These are phyloP conservation scores for Nothoprocta pentlandii DNA, from an alignment of 2,113 vertebrate species.

Conservation along the genomic window DNA sequence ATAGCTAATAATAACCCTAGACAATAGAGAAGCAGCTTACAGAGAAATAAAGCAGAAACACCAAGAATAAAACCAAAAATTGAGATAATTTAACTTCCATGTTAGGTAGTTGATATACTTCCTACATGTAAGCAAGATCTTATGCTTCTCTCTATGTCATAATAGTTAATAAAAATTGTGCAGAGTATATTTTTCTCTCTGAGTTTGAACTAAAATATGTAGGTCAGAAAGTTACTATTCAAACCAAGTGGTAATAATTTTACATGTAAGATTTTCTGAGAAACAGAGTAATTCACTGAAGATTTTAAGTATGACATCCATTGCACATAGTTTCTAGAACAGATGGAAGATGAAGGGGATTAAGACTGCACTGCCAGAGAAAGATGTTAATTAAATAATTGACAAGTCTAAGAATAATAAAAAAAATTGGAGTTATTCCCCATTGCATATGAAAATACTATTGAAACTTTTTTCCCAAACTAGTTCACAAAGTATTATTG, in stretches of 20 bases:
- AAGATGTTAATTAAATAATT: background rate
- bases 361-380: background rate
- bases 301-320: background rate
- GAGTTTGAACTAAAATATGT: background rate
- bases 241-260: background rate
- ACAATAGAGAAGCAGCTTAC: background rate
- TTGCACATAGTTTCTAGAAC: background rate
- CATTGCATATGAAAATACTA: background rate
- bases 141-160: background rate
- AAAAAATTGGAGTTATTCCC: background rate
- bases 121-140: background rate
- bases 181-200: accelerated
- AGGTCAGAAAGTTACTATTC: background rate
- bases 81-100: background rate
- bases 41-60: background rate
- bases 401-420: constrained; percentile 10
- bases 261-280: background rate
- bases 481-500: background rate
- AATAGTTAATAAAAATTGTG: background rate
- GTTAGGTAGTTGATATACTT: background rate
- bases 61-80: background rate
- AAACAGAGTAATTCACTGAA: background rate
- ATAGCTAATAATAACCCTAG: background rate
- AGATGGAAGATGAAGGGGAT: background rate
- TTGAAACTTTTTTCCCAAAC: background rate